Evolutionary conservation across 2,888 invertebrate genomes (phyloP).

Genomic region (Acanthosepion esculentum): DNA sequence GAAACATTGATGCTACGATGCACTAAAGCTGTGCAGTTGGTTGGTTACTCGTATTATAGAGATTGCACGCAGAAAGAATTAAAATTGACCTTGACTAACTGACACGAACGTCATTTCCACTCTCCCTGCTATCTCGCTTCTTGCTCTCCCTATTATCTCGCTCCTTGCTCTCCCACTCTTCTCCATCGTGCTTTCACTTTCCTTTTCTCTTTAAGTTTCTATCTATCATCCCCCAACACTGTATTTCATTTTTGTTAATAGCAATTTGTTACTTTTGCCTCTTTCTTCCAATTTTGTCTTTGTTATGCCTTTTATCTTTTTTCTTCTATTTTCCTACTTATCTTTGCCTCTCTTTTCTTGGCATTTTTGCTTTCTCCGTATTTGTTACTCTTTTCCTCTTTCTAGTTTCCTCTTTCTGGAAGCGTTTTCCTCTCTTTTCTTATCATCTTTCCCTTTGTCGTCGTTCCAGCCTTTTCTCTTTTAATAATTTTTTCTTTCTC

Average conservation of each 20-base stretch:
- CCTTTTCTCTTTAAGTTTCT: not conserved
- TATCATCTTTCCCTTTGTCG: too few relatives aligned
- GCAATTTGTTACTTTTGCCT: too few relatives aligned
- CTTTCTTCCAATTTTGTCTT: too few relatives aligned
- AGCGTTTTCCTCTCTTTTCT: not conserved
- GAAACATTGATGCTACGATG: not conserved
- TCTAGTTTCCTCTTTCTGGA: too few relatives aligned
- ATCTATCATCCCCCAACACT: not conserved
- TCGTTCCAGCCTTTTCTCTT: too few relatives aligned
- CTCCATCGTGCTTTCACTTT: not conserved
- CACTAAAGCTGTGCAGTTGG: constrained; percentile 20
- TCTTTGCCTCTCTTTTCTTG: not conserved
- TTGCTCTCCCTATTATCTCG: not conserved
- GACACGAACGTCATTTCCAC: not conserved
- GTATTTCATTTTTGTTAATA: not conserved
- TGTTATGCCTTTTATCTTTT: too few relatives aligned
- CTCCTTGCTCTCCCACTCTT: not conserved
- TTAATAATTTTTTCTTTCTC: too few relatives aligned
- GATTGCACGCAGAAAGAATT: constrained; percentile 3
- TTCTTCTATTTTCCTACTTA: not conserved
- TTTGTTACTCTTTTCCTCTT: not conserved
- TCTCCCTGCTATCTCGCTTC: not conserved
- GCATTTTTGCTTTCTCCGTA: too few relatives aligned
- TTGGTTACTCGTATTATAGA: constrained; percentile 22
- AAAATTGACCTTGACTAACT: constrained; percentile 33